Percentiles rank a stretch among this genome's conserved stretches.
These are phyloP conservation scores for Drosophila sordidapex DNA, from an alignment of 2,888 invertebrate species.

Conservation along the genomic window DNA sequence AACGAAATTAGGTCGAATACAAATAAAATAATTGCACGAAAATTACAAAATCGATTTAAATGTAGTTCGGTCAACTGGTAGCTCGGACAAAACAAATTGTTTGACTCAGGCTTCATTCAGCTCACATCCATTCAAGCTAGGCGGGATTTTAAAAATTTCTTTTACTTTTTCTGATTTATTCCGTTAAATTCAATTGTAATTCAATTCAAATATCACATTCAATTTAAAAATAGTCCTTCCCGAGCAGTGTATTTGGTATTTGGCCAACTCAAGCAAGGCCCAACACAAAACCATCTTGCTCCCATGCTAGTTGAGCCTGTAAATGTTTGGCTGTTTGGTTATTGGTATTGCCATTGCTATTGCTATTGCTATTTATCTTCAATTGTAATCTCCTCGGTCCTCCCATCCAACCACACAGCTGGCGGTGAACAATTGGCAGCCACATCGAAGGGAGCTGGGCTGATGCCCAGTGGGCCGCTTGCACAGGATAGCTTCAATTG, in stretches of 20 bases:
- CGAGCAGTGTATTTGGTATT: not conserved
- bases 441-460: constrained; percentile 44
- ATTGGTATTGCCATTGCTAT: not conserved
- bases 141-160: not conserved
- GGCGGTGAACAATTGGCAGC: constrained; percentile 59
- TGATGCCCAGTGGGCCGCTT: constrained; percentile 46
- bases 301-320: not conserved
- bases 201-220: not conserved
- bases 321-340: constrained; percentile 1
- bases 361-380: constrained; percentile 37
- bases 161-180: not conserved
- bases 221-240: not conserved
- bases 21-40: not conserved
- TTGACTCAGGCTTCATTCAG: too few relatives aligned
- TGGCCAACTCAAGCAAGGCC: not conserved
- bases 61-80: not conserved
- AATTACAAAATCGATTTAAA: not conserved
- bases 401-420: constrained; percentile 14
- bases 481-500: constrained; percentile 81
- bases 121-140: too few relatives aligned
- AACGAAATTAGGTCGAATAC: not conserved
- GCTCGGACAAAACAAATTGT: too few relatives aligned
- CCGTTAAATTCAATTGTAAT: not conserved
- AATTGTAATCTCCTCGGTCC: constrained; percentile 27
- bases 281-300: not conserved